Base-by-base conservation (phyloP, 2,113 vertebrate species). In the Ancistrus triradiatus region DNA sequence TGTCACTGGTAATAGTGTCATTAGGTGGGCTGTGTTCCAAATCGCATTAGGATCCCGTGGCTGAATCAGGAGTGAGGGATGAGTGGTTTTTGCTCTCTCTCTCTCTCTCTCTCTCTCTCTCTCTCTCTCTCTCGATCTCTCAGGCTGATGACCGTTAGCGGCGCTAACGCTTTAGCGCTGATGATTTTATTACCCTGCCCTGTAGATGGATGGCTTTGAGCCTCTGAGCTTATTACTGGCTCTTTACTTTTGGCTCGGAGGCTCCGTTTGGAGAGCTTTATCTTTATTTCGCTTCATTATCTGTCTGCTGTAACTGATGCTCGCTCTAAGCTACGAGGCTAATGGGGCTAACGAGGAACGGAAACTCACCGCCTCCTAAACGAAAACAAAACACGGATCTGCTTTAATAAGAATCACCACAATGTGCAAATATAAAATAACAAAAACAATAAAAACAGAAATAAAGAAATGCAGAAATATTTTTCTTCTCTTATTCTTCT, bases 11-110 rank as follows among this genome's bases (percentile, higher is more conserved):
- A 55, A 65, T 65, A 48, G 57, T 42, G 49, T 71, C 69, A 66
- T 66, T 61, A 71, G 49, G 31, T 13, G 52, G 56, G 33, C 18
- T 37, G 51, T 15, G 51, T 63, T 63, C 67, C 59, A 69, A 69
- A 69, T 51, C 59, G 19, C 57, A 63, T 63, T 63, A 69, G 57
- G 57, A 47, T 35, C 50, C 61, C 53, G 33, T 38, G 56, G 66
- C 66, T 28, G 28, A 24, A 56, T 52, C 59, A 63, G 51, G n/a
- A 48, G 27, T 66, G 69, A 66, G 63, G 64, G 61, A 66, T 61
- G 63, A 66, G 61, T 27, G 24, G 3, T 50, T 13, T n/a, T 25
- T 18, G 11, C 21, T 48, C 24, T 50, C 7, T 27, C 2, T 50
- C 10, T 25, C 1, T 24, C 47, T 25, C n/a, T 24, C 6, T 42